phyloP scores from a whole-genome alignment of 2,113 vertebrate genomes.

The Lagopus muta region DNA sequence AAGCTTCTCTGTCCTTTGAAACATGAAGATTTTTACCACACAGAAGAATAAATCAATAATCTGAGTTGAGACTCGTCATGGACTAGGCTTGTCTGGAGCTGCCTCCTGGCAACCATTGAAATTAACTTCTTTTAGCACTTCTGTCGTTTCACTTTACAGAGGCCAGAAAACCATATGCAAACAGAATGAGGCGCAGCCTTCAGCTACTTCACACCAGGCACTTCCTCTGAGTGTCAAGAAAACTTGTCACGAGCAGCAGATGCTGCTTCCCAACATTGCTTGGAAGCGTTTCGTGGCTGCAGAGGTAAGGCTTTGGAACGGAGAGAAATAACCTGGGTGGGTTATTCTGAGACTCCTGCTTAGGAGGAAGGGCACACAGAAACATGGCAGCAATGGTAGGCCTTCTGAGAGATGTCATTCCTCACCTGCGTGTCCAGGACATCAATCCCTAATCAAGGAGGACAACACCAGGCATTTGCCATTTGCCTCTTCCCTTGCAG shows the following conservation, averaged over 20 bases:
- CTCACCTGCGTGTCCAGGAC: background rate
- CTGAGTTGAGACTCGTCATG: background rate
- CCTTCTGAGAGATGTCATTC: fast-evolving
- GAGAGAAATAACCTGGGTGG: background rate
- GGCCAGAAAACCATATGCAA: background rate
- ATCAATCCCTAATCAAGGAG: fast-evolving
- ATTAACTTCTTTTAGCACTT: background rate
- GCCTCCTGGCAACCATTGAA: background rate
- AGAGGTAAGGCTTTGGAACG: background rate
- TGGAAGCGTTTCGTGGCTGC: background rate
- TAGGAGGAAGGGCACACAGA: background rate
- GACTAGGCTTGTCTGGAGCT: background rate
- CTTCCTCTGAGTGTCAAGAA: background rate
- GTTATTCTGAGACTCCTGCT: background rate
- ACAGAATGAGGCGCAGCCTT: background rate
- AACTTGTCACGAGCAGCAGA: background rate
- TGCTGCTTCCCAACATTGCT: fast-evolving
- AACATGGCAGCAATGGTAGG: background rate
- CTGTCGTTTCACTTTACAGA: background rate
- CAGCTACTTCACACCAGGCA: fast-evolving
- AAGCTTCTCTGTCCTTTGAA: slow-evolving; percentile 4
- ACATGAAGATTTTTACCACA: background rate
- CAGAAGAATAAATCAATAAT: background rate
- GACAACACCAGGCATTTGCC: background rate
- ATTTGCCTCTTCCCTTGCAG: background rate